Evolutionary conservation across 2,113 vertebrate genomes (phyloP).

Genomic region (Anser brachyrhynchus): DNA sequence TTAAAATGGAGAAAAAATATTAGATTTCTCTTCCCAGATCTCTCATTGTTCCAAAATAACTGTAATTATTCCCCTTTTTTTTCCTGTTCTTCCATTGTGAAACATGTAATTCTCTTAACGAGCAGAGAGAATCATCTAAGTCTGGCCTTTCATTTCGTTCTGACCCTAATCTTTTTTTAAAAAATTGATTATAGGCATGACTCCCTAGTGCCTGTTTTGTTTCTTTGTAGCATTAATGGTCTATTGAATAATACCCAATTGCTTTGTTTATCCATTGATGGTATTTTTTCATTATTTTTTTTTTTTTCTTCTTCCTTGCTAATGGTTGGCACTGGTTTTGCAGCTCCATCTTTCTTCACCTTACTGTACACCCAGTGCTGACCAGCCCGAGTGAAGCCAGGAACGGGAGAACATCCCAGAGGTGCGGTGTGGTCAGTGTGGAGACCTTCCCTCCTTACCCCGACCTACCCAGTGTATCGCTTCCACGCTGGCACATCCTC

Average conservation of each 20-base stretch:
- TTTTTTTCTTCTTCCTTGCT: neutral
- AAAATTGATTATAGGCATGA: neutral
- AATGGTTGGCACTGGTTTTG: neutral
- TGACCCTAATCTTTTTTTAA: neutral
- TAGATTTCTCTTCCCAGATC: neutral
- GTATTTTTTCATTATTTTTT: neutral
- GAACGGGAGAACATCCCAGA: accelerated
- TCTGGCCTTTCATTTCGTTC: neutral
- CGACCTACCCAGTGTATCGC: accelerated
- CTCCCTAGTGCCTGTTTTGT: neutral
- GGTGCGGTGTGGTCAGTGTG: accelerated
- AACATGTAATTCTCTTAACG: slow-evolving; percentile 10
- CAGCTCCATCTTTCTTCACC: neutral
- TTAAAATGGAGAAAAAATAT: neutral
- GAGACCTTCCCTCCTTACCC: accelerated
- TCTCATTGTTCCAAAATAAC: slow-evolving; percentile 51
- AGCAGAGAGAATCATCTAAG: neutral
- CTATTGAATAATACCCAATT: neutral
- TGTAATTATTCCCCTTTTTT: slow-evolving; percentile 25
- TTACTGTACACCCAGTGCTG: too few species aligned
- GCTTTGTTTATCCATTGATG: neutral
- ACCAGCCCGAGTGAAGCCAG: neutral
- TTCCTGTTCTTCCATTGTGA: neutral
- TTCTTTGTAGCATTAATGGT: neutral
- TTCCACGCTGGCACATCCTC: accelerated